Percentiles rank a stretch among this genome's conserved stretches.
These are phyloP conservation scores for Parazoanthus darwini DNA, from an alignment of 92 coral and sea anemone species.

Conservation along the genomic window DNA sequence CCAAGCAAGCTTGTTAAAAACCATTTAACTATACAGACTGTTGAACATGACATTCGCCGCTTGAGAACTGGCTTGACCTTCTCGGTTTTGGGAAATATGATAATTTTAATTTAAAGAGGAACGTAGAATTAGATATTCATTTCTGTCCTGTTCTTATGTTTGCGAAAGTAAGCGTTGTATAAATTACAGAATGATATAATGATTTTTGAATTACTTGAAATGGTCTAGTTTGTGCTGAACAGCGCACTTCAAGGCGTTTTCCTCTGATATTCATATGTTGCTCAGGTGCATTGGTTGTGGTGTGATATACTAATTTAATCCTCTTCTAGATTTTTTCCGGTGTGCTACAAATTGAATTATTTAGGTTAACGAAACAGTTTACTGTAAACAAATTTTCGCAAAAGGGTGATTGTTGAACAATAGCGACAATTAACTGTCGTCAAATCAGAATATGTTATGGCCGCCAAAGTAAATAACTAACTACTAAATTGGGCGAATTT, in stretches of 20 bases:
- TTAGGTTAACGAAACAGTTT: not conserved
- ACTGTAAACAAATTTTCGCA: conserved; percentile 34
- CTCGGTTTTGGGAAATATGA: not conserved
- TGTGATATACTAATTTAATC: conserved; percentile 26
- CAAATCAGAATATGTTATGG: conserved; percentile 18
- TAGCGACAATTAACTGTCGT: conserved; percentile 8
- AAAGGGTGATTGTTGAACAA: conserved; percentile 13
- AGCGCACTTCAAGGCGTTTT: not conserved
- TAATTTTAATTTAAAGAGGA: conserved; percentile 15
- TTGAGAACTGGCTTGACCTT: conserved; percentile 18
- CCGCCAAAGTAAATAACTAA: not conserved
- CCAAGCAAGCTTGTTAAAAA: not conserved
- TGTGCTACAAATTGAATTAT: conserved; percentile 26
- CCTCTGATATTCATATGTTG: not conserved
- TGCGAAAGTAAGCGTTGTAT: not conserved
- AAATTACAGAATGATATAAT: not conserved
- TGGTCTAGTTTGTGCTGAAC: too few relatives aligned
- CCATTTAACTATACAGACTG: not conserved
- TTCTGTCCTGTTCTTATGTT: not conserved
- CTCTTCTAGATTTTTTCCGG: conserved; percentile 8
- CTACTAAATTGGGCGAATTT: conserved; percentile 11
- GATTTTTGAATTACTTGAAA: not conserved
- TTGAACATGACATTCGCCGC: not conserved
- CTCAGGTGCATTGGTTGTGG: not conserved
- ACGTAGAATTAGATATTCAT: not conserved